Evolutionary conservation across 2,113 vertebrate species (phyloP), one percentile per base, ranked within the genome.

Genomic region (Danionella cerebrum): DNA sequence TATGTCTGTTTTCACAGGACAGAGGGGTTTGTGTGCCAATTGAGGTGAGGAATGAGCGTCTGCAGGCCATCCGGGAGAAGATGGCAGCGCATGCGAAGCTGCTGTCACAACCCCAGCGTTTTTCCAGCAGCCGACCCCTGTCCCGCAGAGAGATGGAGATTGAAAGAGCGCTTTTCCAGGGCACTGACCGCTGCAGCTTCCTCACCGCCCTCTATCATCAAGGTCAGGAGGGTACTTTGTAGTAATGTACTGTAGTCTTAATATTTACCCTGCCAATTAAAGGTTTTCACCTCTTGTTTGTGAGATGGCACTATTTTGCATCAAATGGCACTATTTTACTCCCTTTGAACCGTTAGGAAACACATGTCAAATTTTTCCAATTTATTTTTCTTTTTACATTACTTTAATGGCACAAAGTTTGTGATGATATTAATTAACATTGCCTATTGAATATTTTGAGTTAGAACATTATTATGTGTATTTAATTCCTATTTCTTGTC

Each of bases 81-180:
- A 91, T 97, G 6, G 84, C 83, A 0, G 90, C 91, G 29, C 83
- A 88, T 2, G 87, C 79, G 3, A 88, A 89, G 76, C 90, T 97
- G 7, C 85, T 97, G 2, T 80, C 88, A 8, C 83, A 91, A 58
- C 95, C 94, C 0, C 95, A 97, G 78, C 88, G 94, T 41, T 95
- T 97, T 74, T 86, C 93, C 2, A 84, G 90, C 82, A 96, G 94
- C 82, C 91, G 85, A 24, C 87, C 91, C 4, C 88, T 98, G 68
- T 94, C 88, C 29, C 88, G 95, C 0, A 78, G 95, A 10, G 92
- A 97, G 86, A 98, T 98, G 92, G 95, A 98, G 85, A 97, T 98
- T 3, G 95, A 98, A 68, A 90, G 81, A 0, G 90, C 94, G 0
- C 90, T 98, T 50, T 98, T 96, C 73, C 95, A 93, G 67, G 95